Conservation (phyloP, 1,140 invertebrate species). For the Varroa destructor region DNA sequence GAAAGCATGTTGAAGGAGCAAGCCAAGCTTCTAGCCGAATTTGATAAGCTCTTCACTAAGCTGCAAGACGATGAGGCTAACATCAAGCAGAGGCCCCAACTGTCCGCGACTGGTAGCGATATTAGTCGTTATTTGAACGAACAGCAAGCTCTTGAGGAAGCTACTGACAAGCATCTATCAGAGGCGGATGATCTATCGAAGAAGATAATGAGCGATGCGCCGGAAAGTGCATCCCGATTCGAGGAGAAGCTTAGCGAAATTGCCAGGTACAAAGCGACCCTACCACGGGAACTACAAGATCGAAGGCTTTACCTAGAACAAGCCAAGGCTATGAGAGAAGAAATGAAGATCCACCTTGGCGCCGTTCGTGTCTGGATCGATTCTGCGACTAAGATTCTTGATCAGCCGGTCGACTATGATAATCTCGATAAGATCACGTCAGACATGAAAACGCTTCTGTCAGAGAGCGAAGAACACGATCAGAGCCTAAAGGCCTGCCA, state of each 20-base stretch:
- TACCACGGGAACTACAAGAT: constrained; percentile 64
- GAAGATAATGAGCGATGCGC: constrained; percentile 48
- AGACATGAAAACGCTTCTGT: constrained; percentile 6
- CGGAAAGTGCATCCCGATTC: constrained; percentile 53
- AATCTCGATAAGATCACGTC: constrained; percentile 34
- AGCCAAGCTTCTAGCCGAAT: constrained; percentile 59
- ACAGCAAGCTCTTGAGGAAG: constrained; percentile 54
- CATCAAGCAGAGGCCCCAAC: constrained; percentile 62
- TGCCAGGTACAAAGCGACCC: constrained; percentile 55
- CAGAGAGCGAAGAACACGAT: constrained; percentile 26
- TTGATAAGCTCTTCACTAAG: constrained; percentile 67
- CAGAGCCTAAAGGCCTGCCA: constrained; percentile 24
- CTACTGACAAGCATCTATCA: constrained; percentile 54
- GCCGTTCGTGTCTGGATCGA: constrained; percentile 1
- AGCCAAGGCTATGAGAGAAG: constrained; percentile 28
- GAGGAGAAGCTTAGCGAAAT: constrained; percentile 69
- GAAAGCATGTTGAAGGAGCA: constrained; percentile 73
- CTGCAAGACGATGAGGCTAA: constrained; percentile 67
- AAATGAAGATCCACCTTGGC: not conserved
- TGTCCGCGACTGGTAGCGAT: constrained; percentile 60
- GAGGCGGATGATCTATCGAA: constrained; percentile 54
- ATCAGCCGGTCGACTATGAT: constrained; percentile 49
- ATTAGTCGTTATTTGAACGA: constrained; percentile 66
- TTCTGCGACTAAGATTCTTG: constrained; percentile 33
- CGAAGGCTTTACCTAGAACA: constrained; percentile 42